Evolutionary conservation across 2,888 invertebrate species (phyloP), one percentile per base, ranked within the genome.

Genomic region (Chymomyza caudatula): DNA sequence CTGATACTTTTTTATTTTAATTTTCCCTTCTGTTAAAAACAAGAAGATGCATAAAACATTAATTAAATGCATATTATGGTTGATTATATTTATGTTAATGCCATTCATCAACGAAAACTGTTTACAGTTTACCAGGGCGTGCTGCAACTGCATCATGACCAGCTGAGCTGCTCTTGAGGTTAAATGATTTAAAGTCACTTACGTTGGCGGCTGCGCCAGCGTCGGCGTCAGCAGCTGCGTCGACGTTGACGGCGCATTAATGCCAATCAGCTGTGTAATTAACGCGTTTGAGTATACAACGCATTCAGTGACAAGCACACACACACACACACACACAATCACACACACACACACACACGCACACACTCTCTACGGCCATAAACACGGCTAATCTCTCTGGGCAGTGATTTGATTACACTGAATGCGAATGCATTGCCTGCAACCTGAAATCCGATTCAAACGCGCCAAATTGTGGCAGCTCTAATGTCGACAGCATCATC

Each of bases 391-490:
- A 84, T 81, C 78, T 71, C 78, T 61, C 67, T 73, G 79, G 29
- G 79, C 86, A 86, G 71, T 85, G 86, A 79, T 85, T 82, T 79
- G 79, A 86, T 80, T 80, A 79, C 69, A 71, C 67, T 57, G 57
- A 25, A 49, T n/a, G 25, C 43, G 55, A 20, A 23, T 23, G 59
- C 42, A 60, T 29, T 55, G 6, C 15, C 43, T 64, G 61, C 43
- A 63, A 29, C 42, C 42, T 53, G 44, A 53, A 63, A 47, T 29
- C 29, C 25, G 49, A 6, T 42, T 6, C n/a, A 29, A 20, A 13
- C 29, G 44, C 17, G 44, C 20, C 23, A 11, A 15, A 60, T 52
- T 66, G 13, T 42, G 4, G 29, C 17, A 37, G 29, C 42, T 67
- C 60, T 58, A 77, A 67, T 85, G 86, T 73, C 80, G 69, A 60